Base-by-base conservation (phyloP, 2,888 invertebrate species). In the Brachylomia viminalis region DNA sequence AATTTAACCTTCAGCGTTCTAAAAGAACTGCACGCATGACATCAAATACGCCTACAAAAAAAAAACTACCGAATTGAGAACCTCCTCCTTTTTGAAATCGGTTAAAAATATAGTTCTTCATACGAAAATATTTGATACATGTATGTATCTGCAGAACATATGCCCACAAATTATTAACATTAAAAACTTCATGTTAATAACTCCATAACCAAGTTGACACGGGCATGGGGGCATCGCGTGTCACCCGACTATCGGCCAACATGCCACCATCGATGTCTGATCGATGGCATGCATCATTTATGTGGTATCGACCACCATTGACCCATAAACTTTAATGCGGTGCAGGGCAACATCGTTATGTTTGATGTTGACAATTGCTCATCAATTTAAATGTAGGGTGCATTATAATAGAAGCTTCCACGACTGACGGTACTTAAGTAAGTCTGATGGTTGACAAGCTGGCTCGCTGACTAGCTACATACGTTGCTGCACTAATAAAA, bases 221-320 rank as follows among this genome's bases (percentile, higher is more conserved):
- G n/a, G 30, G 58, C 15, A 47, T 23, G 79, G 45, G 56, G 71
- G 58, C 80, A 77, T 87, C 80, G 87, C 86, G 84, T 87, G 86
- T 67, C 85, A 42, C 59, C 54, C 67, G 15, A 15, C 84, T 69
- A 72, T 72, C 58, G 71, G 30, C 79, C 72, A 33, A 65, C 73
- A 17, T 33, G 56, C 76, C 71, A 38, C 72, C 74, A 27, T 71
- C 75, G 73, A 86, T 83, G 59, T 27, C 70, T 68, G 77, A 84
- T 88, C 87, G 88, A 88, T 82, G 72, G 7, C 52, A 62, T 88
- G 88, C 84, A 88, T 88, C 85, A 85, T 88, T 88, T 74, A 87
- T 83, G 73, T 52, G 20, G 52, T 86, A 87, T 88, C 81, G 88
- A 88, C 69, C 79, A 80, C 42, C 67, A 45, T 61, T 82, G 87